Evolutionary conservation across 2,113 vertebrate genomes (phyloP).

Genomic region (Phaethornis superciliosus): DNA sequence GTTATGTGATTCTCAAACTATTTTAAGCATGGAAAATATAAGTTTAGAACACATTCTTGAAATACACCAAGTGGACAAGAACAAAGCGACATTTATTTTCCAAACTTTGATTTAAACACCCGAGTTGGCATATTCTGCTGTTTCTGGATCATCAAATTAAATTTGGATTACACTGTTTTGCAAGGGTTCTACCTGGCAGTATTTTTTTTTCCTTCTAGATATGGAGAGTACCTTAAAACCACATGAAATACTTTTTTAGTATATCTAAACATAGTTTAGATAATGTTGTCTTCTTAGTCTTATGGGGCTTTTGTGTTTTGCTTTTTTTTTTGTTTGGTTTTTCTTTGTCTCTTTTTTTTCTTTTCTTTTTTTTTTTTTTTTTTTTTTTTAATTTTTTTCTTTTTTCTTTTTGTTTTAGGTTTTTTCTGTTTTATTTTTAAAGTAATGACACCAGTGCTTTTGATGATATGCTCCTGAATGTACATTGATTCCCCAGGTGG

Average conservation of each 20-base stretch:
- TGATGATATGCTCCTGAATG: not conserved
- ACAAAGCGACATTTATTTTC: not conserved
- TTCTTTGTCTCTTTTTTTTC: too few relatives aligned
- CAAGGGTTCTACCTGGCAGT: not conserved
- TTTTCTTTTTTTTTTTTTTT: not conserved
- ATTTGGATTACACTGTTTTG: not conserved
- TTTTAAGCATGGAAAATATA: not conserved
- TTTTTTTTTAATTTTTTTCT: too few relatives aligned
- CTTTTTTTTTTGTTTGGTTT: not conserved
- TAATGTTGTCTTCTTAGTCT: not conserved
- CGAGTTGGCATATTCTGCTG: not conserved
- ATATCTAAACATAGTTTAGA: not conserved
- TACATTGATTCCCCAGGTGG: not conserved
- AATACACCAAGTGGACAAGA: not conserved
- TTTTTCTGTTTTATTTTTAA: not conserved
- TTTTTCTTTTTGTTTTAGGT: too few relatives aligned
- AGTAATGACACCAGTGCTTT: not conserved
- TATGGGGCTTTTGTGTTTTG: not conserved
- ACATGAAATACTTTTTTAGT: not conserved
- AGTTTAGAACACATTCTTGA: not conserved
- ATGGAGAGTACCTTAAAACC: not conserved
- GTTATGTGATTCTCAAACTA: not conserved
- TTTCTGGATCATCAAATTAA: not conserved
- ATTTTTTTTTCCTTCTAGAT: not conserved
- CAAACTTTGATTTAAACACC: not conserved